Percentiles rank a stretch among this genome's conserved stretches.
phyloP scores from a whole-genome alignment of 2,888 invertebrate genomes.

The Carpatolechia fugitivella region DNA sequence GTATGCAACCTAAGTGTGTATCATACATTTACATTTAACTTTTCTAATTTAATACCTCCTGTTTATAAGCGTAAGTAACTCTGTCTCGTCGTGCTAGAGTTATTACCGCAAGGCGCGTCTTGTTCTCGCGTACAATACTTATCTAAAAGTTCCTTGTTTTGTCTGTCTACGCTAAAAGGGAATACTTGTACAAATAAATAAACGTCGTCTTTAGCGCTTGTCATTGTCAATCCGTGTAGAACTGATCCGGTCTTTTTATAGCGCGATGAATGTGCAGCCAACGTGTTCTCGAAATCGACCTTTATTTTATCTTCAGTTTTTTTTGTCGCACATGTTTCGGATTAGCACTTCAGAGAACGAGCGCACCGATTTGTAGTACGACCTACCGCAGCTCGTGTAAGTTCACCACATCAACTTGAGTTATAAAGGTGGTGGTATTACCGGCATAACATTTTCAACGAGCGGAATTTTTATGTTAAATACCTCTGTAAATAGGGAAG shows the following conservation, averaged over 20 bases:
- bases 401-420: neutral
- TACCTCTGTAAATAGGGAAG: neutral
- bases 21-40: neutral
- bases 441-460: neutral
- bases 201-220: slow-evolving; percentile 70
- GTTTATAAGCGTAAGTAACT: slow-evolving; percentile 41
- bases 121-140: slow-evolving; percentile 57
- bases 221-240: slow-evolving; percentile 69
- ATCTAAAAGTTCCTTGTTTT: slow-evolving; percentile 72
- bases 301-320: slow-evolving; percentile 59
- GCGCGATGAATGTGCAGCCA: slow-evolving; percentile 53
- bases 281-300: slow-evolving; percentile 72
- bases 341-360: slow-evolving; percentile 75
- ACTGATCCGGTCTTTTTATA: slow-evolving; percentile 70
- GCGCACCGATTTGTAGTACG: slow-evolving; percentile 37
- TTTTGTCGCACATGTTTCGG: slow-evolving; percentile 73
- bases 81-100: slow-evolving; percentile 51
- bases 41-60: slow-evolving; percentile 66
- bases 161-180: slow-evolving; percentile 72
- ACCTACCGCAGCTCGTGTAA: slow-evolving; percentile 69
- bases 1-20: no score
- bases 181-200: slow-evolving; percentile 78
- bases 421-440: neutral
- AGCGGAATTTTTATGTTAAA: neutral
- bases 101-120: slow-evolving; percentile 61